Percentiles rank a stretch among this genome's conserved stretches.
Evolutionary conservation across 2,888 invertebrate species (phyloP).

Genomic region (Dermolepida albohirtum): DNA sequence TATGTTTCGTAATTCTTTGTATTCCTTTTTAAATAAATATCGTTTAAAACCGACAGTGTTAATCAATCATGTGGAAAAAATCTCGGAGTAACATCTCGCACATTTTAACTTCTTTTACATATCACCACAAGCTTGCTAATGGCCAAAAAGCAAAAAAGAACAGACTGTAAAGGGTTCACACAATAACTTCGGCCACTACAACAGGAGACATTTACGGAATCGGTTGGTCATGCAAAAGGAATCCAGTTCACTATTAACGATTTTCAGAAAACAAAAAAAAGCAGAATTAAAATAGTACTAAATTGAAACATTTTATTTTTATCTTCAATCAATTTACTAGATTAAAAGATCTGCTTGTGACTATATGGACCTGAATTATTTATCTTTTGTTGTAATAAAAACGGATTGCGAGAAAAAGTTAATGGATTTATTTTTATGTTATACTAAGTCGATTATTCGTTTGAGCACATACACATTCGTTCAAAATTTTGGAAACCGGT

Average conservation of each 20-base stretch:
- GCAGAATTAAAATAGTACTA: background rate
- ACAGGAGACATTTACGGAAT: background rate
- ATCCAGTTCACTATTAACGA: conserved; percentile 13
- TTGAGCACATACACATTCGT: background rate
- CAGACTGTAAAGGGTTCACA: conserved; percentile 1
- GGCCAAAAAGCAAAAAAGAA: conserved; percentile 3
- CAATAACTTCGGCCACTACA: too few species aligned
- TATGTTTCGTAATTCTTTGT: conserved; percentile 2
- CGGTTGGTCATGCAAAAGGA: conserved; percentile 16
- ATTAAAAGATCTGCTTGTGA: background rate
- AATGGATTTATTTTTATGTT: conserved; percentile 10
- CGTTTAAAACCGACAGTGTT: background rate
- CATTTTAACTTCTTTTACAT: conserved; percentile 1
- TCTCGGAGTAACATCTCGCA: background rate
- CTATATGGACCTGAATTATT: background rate
- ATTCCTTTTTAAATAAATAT: background rate
- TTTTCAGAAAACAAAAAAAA: conserved; percentile 8
- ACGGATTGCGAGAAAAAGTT: conserved; percentile 6
- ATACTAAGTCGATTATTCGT: conserved; percentile 4
- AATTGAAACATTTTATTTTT: background rate
- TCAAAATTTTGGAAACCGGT: too few species aligned
- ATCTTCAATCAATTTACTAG: conserved; percentile 10
- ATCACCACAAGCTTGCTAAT: conserved; percentile 5
- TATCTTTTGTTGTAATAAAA: background rate
- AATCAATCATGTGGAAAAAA: conserved; percentile 8